A percentile compares a stretch with the other conserved stretches of the same genome.
Evolutionary conservation across 2,113 vertebrate genomes (phyloP).

Genomic region (Ctenodactylus gundi): DNA sequence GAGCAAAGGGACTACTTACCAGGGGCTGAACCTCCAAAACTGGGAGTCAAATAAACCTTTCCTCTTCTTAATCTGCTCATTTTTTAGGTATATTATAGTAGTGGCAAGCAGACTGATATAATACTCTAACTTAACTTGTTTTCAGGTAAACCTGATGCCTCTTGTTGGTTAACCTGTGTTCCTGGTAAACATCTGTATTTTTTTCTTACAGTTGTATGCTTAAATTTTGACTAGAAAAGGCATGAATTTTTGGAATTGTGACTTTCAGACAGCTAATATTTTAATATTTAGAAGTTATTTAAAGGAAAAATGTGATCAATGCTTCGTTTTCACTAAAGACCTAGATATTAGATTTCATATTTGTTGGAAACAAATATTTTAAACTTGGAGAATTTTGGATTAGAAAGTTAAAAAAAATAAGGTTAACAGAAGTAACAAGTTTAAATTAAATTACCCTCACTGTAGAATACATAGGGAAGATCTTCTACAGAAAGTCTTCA

Average conservation of each 20-base stretch:
- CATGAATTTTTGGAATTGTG: background rate
- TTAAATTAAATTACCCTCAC: background rate
- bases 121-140: background rate
- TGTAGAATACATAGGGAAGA: background rate
- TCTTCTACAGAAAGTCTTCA: background rate
- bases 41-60: background rate
- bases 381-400: constrained; percentile 3
- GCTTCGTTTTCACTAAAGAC: background rate
- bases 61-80: background rate
- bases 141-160: background rate
- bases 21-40: background rate
- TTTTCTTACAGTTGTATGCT: background rate
- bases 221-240: constrained; percentile 1
- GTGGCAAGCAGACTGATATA: background rate
- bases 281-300: constrained; percentile 12
- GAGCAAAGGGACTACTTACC: background rate
- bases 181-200: background rate
- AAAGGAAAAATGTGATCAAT: background rate
- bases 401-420: background rate
- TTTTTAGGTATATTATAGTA: background rate
- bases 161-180: background rate
- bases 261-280: background rate
- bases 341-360: background rate
- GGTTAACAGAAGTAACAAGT: background rate
- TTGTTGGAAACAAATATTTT: constrained; percentile 19